phyloP scores from a whole-genome alignment of 2,888 invertebrate species.

The Euspilapteryx auroguttella region DNA sequence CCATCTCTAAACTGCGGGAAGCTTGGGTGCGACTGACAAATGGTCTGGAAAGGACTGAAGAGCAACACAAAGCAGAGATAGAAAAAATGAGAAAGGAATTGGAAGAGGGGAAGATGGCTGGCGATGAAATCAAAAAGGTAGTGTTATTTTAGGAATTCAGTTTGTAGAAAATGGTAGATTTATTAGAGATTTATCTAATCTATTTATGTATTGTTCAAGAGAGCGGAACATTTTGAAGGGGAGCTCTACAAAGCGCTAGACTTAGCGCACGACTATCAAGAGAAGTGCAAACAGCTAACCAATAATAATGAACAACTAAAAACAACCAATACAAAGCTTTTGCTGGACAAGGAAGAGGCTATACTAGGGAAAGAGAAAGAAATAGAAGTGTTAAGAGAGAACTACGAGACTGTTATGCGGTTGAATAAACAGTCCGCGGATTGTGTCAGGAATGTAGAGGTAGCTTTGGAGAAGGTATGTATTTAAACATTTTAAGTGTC shows the following conservation, averaged over 20 bases:
- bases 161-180: too few species aligned
- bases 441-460: slow-evolving; percentile 62
- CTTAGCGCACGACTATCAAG: slow-evolving; percentile 68
- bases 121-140: slow-evolving; percentile 49
- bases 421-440: slow-evolving; percentile 62
- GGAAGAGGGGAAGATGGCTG: slow-evolving; percentile 30
- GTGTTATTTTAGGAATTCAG: neutral
- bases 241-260: slow-evolving; percentile 74
- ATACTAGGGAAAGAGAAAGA: slow-evolving; percentile 31
- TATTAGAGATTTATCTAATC: neutral
- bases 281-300: slow-evolving; percentile 62
- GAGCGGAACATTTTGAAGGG: slow-evolving; percentile 64
- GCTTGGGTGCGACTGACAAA: slow-evolving; percentile 61
- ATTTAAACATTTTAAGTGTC: neutral
- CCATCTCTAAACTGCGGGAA: slow-evolving; percentile 66
- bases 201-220: slow-evolving; percentile 23
- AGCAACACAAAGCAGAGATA: slow-evolving; percentile 44
- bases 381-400: slow-evolving; percentile 43
- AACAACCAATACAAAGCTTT: slow-evolving; percentile 29
- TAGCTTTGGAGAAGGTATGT: slow-evolving; percentile 54
- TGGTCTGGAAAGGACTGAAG: slow-evolving; percentile 42
- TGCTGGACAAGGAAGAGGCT: slow-evolving; percentile 18
- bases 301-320: slow-evolving; percentile 38
- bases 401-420: slow-evolving; percentile 46
- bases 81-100: slow-evolving; percentile 55